These are phyloP conservation scores for Dryadula phaetusa DNA, from an alignment of 2,888 invertebrate genomes.

Conservation along the genomic window DNA sequence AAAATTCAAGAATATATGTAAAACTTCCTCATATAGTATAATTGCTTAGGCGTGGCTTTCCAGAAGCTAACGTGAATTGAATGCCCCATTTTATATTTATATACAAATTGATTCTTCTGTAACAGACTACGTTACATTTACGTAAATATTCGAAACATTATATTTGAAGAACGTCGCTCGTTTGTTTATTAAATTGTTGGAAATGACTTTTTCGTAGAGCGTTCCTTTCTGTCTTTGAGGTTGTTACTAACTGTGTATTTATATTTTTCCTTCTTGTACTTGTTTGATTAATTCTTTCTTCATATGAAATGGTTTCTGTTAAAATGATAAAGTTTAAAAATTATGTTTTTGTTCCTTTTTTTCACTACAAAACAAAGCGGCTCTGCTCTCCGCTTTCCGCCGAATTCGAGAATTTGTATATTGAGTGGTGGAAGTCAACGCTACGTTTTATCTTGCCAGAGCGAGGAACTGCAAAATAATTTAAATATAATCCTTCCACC, in stretches of 20 bases:
- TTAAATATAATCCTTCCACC: too few species aligned
- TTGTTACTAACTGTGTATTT: not conserved
- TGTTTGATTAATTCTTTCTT: not conserved
- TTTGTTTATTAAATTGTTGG: slow-evolving; percentile 10
- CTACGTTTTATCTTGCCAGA: too few species aligned
- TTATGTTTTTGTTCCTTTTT: too few species aligned
- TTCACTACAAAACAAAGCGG: too few species aligned
- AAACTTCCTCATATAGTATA: not conserved
- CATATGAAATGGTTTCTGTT: too few species aligned
- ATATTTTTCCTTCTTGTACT: not conserved
- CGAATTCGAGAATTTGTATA: too few species aligned
- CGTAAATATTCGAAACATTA: too few species aligned
- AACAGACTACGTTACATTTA: not conserved
- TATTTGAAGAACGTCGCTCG: slow-evolving; percentile 2
- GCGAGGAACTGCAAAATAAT: too few species aligned
- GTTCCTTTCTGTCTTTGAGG: not conserved
- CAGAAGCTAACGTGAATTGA: slow-evolving; percentile 16
- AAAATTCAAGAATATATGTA: not conserved
- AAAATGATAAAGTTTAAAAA: too few species aligned
- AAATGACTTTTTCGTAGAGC: not conserved
- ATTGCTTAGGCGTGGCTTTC: not conserved
- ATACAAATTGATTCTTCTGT: slow-evolving; percentile 17
- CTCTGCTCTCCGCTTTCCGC: too few species aligned
- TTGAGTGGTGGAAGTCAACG: too few species aligned
- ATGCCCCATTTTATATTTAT: slow-evolving; percentile 7